Conservation (phyloP, 2,888 invertebrate genomes). For the Cyclophora punctaria region DNA sequence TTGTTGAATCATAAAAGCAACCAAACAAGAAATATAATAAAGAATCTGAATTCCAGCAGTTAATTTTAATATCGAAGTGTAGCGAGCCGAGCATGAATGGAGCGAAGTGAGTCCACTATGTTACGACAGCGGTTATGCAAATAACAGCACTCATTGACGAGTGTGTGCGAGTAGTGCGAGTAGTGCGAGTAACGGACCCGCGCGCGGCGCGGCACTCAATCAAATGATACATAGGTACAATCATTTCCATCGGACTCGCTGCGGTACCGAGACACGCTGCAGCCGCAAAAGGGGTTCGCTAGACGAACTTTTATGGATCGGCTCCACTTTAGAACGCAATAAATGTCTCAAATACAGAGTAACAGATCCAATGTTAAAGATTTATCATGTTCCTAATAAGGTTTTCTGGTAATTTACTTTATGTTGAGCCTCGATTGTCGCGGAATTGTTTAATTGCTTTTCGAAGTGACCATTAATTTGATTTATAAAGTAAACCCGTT, state of each 20-base stretch:
- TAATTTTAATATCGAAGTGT: background rate
- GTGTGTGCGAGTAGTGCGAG: conserved; percentile 7
- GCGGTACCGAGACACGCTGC: background rate
- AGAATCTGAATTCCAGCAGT: conserved; percentile 20
- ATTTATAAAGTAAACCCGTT: background rate
- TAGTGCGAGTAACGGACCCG: conserved; percentile 23
- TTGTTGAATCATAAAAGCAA: conserved; percentile 10
- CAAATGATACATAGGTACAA: background rate
- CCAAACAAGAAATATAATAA: conserved; percentile 4
- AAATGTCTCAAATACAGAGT: conserved; percentile 11
- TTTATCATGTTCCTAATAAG: conserved; percentile 9
- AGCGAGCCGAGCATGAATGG: background rate
- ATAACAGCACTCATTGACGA: conserved; percentile 43
- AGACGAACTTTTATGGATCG: conserved; percentile 11
- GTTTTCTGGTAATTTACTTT: conserved; percentile 8
- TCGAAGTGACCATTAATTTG: conserved; percentile 9
- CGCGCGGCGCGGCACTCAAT: background rate
- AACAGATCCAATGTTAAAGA: conserved; percentile 12
- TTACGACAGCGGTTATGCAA: conserved; percentile 49
- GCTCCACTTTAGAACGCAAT: conserved; percentile 9
- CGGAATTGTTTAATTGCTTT: conserved; percentile 9
- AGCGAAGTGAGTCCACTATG: conserved; percentile 1
- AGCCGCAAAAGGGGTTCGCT: conserved; percentile 24
- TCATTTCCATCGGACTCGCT: background rate
- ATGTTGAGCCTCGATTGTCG: conserved; percentile 8